These are phyloP conservation scores for Porites rus DNA, from an alignment of 92 coral and sea anemone species.

Conservation along the genomic window DNA sequence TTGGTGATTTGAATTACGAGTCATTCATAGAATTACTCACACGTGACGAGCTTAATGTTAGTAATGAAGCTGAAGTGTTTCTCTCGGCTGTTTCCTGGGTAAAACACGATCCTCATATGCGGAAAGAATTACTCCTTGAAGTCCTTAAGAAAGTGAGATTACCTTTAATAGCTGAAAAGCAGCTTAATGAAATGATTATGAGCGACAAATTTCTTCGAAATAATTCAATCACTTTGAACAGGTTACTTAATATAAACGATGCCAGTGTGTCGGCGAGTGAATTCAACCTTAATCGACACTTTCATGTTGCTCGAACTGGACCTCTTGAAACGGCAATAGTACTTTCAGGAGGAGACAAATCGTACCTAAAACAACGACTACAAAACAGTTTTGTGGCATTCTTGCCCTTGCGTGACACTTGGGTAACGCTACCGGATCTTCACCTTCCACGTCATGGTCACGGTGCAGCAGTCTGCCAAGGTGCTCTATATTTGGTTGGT, in stretches of 20 bases:
- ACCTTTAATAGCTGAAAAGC: background rate
- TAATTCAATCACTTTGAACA: background rate
- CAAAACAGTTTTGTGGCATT: constrained; percentile 5
- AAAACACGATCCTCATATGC: constrained; percentile 51
- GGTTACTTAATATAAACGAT: background rate
- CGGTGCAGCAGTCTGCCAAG: constrained; percentile 62
- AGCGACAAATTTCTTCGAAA: constrained; percentile 1
- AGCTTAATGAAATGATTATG: background rate
- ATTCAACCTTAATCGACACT: background rate
- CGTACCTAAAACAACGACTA: background rate
- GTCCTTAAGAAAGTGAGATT: constrained; percentile 41
- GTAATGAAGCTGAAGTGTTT: constrained; percentile 69
- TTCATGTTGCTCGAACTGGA: constrained; percentile 3
- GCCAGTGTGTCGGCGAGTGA: no score
- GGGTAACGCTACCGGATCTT: constrained; percentile 71
- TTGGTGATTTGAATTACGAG: constrained; percentile 51
- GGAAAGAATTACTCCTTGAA: constrained; percentile 49
- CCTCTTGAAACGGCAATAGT: constrained; percentile 12
- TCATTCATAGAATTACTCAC: constrained; percentile 52
- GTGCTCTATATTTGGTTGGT: constrained; percentile 60
- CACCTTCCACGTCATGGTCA: constrained; percentile 71
- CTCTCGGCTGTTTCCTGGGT: constrained; percentile 78
- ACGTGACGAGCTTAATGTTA: constrained; percentile 64
- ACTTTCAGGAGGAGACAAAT: constrained; percentile 4
- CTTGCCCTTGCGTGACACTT: constrained; percentile 33